phyloP scores from a whole-genome alignment of 2,888 invertebrate species.

The Sylvicola fuscatus region DNA sequence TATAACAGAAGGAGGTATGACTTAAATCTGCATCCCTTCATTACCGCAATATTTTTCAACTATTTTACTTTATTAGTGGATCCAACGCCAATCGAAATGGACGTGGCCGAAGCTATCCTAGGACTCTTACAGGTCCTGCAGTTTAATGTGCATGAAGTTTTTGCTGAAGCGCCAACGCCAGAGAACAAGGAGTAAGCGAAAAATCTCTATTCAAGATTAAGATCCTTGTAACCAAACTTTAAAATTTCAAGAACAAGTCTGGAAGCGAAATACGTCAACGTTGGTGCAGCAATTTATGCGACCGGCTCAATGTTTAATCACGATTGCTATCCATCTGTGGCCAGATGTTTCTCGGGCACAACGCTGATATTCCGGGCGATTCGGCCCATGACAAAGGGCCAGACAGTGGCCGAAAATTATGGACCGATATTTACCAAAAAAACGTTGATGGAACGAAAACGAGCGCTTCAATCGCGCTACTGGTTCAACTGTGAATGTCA shows the following conservation, averaged over 20 bases:
- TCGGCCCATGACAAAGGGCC: conserved; percentile 40
- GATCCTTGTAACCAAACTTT: too few relatives aligned
- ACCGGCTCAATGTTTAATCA: conserved; percentile 66
- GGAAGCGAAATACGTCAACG: conserved; percentile 13
- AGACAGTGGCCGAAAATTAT: conserved; percentile 63
- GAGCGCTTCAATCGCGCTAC: conserved; percentile 45
- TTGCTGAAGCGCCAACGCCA: conserved; percentile 36
- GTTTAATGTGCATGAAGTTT: conserved; percentile 73
- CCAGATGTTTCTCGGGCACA: conserved; percentile 55
- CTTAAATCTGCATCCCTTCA: not conserved
- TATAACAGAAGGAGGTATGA: conserved; percentile 17
- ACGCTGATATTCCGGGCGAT: conserved; percentile 47
- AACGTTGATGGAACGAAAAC: conserved; percentile 34
- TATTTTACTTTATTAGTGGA: conserved; percentile 14
- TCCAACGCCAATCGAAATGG: conserved; percentile 31
- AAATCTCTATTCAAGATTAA: conserved; percentile 5
- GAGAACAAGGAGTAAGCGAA: conserved; percentile 23
- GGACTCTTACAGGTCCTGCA: conserved; percentile 55
- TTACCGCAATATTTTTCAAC: not conserved
- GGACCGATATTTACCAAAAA: conserved; percentile 53
- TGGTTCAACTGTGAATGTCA: conserved; percentile 57
- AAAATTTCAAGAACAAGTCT: conserved; percentile 31
- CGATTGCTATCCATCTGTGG: conserved; percentile 59
- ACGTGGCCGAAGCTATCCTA: conserved; percentile 42
- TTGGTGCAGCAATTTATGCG: conserved; percentile 54